Base-by-base conservation (phyloP, 2,797 vertebrate species). In the Odontamblyopus lacepedii region DNA sequence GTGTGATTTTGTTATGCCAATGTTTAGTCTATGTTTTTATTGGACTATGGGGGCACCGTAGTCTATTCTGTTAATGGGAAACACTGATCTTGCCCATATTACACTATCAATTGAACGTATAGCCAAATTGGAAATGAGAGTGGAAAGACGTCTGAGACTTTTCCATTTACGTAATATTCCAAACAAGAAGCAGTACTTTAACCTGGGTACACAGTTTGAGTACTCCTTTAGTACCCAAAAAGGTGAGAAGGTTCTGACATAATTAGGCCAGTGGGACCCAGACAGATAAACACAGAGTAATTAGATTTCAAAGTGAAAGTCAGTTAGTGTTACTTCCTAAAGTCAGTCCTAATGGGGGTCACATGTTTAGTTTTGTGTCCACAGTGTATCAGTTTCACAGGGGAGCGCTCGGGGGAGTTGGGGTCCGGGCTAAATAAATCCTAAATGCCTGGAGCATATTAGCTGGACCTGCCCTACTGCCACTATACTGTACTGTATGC, bases 381-480 rank as follows among this genome's bases (percentile, higher is more conserved):
- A 57, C 60, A 73, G 30, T 35, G 64, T 29, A n/a, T 67, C 48
- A 12, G 65, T 67, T 67, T 67, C 65, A 67, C 65, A 67, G 48
- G 30, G 50, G 13, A 53, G 75, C 70, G 41, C 63, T 62, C 60
- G 41, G 61, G 65, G 65, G 65, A 67, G 27, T 53, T 55, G 29
- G 29, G 50, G 48, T 13, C 11, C 4, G 18, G 13, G 19, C 48
- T 65, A 53, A 69, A 67, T 83, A 9, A 70, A 35, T 78, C 72
- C 67, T 30, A 48, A 18, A 67, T 73, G 71, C 74, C 80, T 87
- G 78, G 56, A 76, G 80, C 70, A 41, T 70, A 27, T 85, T 78
- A 81, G 82, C 65, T 62, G 66, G 71, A 67, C 71, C 75, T 76
- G 73, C 72, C 76, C 74, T 50, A 26, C 19, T 44, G 35, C 62